phyloP scores from a whole-genome alignment of 1,140 invertebrate genomes.

The Lepidostoma basale region DNA sequence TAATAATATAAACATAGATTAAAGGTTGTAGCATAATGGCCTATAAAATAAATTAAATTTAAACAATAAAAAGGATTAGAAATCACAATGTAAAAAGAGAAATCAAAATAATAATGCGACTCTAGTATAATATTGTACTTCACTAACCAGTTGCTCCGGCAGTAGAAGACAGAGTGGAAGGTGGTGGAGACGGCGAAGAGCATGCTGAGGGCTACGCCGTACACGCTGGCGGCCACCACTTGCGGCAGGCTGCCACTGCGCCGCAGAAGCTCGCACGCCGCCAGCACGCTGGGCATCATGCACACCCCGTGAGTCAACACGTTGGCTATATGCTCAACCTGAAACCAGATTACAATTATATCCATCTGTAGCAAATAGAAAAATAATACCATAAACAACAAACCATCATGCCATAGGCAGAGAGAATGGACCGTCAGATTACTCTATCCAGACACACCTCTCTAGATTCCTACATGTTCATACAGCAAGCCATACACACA shows the following conservation, averaged over 20 bases:
- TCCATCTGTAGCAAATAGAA: too few relatives aligned
- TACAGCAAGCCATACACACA: too few relatives aligned
- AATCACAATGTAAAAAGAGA: too few relatives aligned
- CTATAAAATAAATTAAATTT: conserved; percentile 10
- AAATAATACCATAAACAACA: too few relatives aligned
- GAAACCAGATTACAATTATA: too few relatives aligned
- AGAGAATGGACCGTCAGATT: too few relatives aligned
- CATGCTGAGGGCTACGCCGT: conserved; percentile 82
- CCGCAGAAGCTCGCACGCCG: conserved; percentile 73
- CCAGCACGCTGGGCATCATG: conserved; percentile 80
- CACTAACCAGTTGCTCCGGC: conserved; percentile 70
- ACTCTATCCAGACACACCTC: too few relatives aligned
- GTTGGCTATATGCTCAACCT: conserved; percentile 90
- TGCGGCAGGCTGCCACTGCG: conserved; percentile 76
- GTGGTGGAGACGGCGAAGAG: conserved; percentile 89
- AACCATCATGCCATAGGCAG: too few relatives aligned
- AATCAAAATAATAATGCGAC: conserved; percentile 17
- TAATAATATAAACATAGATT: too few relatives aligned
- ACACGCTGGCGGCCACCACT: conserved; percentile 79
- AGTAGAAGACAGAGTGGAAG: conserved; percentile 88
- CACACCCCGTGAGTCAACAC: conserved; percentile 89
- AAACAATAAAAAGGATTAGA: background rate
- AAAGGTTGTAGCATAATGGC: too few relatives aligned
- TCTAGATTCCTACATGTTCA: too few relatives aligned
- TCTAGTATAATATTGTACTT: conserved; percentile 17